phyloP scores from a whole-genome alignment of 2,113 vertebrate species.

The Panthera leo region DNA sequence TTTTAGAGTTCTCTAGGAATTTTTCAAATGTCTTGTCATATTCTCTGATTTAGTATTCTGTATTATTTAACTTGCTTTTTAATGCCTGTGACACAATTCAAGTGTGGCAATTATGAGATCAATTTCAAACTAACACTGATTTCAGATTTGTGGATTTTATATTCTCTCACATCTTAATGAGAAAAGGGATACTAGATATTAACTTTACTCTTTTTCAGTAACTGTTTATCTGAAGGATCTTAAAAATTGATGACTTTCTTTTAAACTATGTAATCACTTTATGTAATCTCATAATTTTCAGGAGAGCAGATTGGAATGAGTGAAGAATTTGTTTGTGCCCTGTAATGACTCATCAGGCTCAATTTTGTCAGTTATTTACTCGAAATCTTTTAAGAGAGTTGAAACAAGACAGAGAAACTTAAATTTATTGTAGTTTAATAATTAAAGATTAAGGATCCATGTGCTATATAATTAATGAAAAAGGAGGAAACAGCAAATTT shows the following conservation, averaged over 20 bases:
- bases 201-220: background rate
- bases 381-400: background rate
- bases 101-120: background rate
- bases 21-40: background rate
- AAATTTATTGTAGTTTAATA: background rate
- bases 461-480: background rate
- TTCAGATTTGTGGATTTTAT: background rate
- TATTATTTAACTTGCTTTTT: background rate
- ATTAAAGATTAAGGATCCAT: background rate
- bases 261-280: background rate
- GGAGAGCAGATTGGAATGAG: background rate
- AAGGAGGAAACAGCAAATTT: background rate
- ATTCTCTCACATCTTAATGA: background rate
- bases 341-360: background rate
- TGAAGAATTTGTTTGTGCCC: background rate
- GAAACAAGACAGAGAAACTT: background rate
- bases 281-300: background rate
- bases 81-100: background rate
- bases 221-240: background rate
- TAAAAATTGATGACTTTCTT: background rate
- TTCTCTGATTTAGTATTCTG: background rate
- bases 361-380: background rate
- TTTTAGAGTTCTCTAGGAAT: background rate
- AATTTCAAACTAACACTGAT: background rate
- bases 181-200: background rate